Evolutionary conservation across 2,888 invertebrate species (phyloP), one percentile per base, ranked within the genome.

Genomic region (Brenthis daphne): DNA sequence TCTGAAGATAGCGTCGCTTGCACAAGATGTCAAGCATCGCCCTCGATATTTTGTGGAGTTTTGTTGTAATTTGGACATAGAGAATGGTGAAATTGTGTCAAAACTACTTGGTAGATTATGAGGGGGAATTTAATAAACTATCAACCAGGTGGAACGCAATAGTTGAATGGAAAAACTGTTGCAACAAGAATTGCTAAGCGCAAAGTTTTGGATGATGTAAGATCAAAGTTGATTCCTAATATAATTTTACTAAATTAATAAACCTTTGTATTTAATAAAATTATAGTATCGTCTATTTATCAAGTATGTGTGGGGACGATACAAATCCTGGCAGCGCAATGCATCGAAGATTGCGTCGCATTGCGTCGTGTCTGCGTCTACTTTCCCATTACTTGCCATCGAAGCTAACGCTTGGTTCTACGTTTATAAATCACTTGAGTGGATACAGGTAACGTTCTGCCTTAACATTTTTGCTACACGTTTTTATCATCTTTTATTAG

Each of bases 11-110:
- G 60, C 61, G 57, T n/a, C 63, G 69, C 67, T 74, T 74, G 72
- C 72, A 71, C 72, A 75, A 75, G 69, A 70, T 70, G 68, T 70
- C 65, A 72, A 73, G 70, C 68, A 65, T 53, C 61, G 70, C 55
- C 67, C 70, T 65, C 64, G 60, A 69, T 72, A 65, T 65, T 67
- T 67, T 58, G 67, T 61, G 61, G 61, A 54, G 57, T 58, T 64
- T 56, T 58, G 29, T 60, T 54, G 66, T 56, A 63, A 57, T 60
- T 54, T 65, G 24, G 64, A 47, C 50, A 53, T 54, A 4, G 60
- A 20, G 61, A 67, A 55, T 67, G 60, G 57, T 54, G 65, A 66
- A 58, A 66, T 54, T 54, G 61, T 63, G 56, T 65, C 51, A 57
- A 24, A 33, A 43, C 50, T 65, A 48, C 47, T 50, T 50, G 29